Percentiles rank a stretch among this genome's conserved stretches.
Conservation (phyloP, 2,888 invertebrate species). For the Xylota segnis region DNA sequence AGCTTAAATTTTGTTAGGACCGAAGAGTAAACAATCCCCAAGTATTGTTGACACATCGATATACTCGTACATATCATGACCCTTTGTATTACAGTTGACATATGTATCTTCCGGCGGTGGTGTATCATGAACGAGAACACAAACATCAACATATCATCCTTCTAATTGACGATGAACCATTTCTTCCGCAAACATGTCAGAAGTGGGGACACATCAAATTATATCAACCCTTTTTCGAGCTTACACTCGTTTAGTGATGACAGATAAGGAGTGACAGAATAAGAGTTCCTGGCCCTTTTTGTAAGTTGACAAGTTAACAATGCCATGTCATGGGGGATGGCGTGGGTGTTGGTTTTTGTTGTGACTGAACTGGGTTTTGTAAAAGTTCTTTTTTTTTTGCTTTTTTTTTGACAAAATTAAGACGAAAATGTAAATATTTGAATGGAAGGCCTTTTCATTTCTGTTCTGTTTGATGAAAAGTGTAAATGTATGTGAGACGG, state of each 20-base stretch:
- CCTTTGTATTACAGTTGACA: conserved; percentile 22
- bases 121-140: conserved; percentile 24
- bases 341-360: background rate
- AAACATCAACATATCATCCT: conserved; percentile 52
- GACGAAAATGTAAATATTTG: conserved; percentile 34
- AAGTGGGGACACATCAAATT: conserved; percentile 42
- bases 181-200: conserved; percentile 60
- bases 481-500: no score
- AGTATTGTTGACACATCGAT: conserved; percentile 55
- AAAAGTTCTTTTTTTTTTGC: no score
- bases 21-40: conserved; percentile 26
- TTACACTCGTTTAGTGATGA: conserved; percentile 58
- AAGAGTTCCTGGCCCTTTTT: conserved; percentile 10
- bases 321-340: conserved; percentile 19
- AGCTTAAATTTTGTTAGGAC: conserved; percentile 9
- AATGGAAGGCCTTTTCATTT: background rate
- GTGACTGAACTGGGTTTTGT: conserved; percentile 5
- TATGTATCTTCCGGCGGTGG: conserved; percentile 18
- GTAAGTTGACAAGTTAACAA: conserved; percentile 54
- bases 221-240: conserved; percentile 61
- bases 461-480: background rate
- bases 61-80: conserved; percentile 23
- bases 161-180: conserved; percentile 60
- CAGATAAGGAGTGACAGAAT: conserved; percentile 56
- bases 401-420: conserved; percentile 1